These are phyloP conservation scores for Danio aesculapii DNA, from an alignment of 2,797 vertebrate genomes.

Conservation along the genomic window DNA sequence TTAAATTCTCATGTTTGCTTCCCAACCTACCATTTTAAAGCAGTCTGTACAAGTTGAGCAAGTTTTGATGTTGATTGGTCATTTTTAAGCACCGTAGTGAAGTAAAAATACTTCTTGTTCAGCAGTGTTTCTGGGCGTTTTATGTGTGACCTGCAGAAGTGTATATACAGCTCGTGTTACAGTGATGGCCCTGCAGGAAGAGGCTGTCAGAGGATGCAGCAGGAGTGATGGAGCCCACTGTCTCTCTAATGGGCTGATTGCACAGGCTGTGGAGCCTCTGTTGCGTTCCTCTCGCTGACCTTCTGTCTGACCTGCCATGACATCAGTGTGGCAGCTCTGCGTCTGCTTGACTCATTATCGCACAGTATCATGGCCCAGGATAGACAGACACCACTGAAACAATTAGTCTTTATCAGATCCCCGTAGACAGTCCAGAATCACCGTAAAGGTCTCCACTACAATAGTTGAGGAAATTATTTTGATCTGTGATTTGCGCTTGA, in stretches of 20 bases:
- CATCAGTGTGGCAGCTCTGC: conserved; percentile 32
- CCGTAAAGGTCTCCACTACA: neutral
- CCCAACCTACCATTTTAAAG: too few relatives aligned
- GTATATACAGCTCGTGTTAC: conserved; percentile 79
- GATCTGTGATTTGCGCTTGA: neutral
- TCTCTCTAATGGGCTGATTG: conserved; percentile 54
- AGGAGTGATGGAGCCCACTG: conserved; percentile 53
- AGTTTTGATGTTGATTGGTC: too few relatives aligned
- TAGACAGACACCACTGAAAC: conserved; percentile 41
- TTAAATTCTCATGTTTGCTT: too few relatives aligned
- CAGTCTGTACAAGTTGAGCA: too few relatives aligned
- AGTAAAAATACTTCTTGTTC: too few relatives aligned
- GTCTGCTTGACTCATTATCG: conserved; percentile 40
- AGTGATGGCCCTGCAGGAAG: conserved; percentile 72
- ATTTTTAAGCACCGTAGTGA: too few relatives aligned
- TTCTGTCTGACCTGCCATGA: conserved; percentile 51
- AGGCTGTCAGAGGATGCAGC: conserved; percentile 44
- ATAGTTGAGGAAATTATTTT: neutral
- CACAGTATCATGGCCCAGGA: conserved; percentile 26
- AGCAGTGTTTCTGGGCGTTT: conserved; percentile 58
- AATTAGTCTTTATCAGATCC: conserved; percentile 43
- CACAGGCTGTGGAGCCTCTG: conserved; percentile 50
- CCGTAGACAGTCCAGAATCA: neutral
- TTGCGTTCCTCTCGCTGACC: conserved; percentile 35
- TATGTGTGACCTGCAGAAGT: conserved; percentile 75